Base-by-base conservation (phyloP, 1,140 invertebrate genomes). In the Zaprionus tsacasi region DNA sequence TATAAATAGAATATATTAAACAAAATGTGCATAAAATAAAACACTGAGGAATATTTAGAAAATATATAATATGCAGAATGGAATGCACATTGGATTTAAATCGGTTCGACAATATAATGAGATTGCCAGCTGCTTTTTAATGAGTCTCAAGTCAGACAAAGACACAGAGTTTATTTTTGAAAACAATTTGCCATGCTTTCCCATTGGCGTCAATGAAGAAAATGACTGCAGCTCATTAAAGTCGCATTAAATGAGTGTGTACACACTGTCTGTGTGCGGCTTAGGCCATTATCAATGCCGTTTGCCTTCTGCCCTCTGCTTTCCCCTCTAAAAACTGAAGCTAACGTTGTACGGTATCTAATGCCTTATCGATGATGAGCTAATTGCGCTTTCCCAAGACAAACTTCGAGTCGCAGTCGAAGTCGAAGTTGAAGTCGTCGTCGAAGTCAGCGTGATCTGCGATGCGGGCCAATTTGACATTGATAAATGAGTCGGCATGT, bases 401-500 rank as follows among this genome's bases (percentile, higher is more conserved):
- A 17, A 48, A 38, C 56, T 58, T 52, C 45, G 21, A 58, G 56
- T 38, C 17, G 35, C 15, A 33, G 40, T 60, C 15, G 21, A n/a
- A 45, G 38, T 60, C 10, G 12, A 11, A 27, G 60, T 11, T 17
- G 12, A 1, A 13, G 30, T 15, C n/a, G 27, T 4, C 21, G 27
- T 27, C 35, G 38, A 3, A 35, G 43, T 48, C 30, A 21, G 21
- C 35, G 59, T 30, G 13, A 50, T 27, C 33, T 54, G 13, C 38
- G 25, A 67, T 76, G 74, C 74, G 69, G 69, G 69, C 74, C 80
- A 57, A 61, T 54, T 64, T 82, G 82, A 88, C 78, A 45, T 78
- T 88, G 83, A 88, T 73, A 78, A 89, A 88, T 89, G 80, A 78
- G 21, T 21, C 2, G 35, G 45, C 45, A 12, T 50, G 17, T 50